Evolutionary conservation across 53 echinoderm and acorn worm genomes (phyloP), one percentile per base, ranked within the genome.

Genomic region (Hippasteria phrygiana): DNA sequence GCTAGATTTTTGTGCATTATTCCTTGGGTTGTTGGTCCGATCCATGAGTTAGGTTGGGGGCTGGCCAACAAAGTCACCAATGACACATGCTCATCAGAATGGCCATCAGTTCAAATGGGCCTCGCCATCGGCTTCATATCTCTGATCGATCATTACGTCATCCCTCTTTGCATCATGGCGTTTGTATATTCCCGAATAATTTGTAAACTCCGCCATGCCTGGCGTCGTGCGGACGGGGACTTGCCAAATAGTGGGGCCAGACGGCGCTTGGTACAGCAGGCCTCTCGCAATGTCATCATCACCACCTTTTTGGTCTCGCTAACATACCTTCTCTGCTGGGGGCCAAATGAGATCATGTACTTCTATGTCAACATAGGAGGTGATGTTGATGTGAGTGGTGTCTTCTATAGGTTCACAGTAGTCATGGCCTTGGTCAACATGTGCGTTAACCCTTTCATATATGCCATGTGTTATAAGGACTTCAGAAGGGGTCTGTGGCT

Each of bases 401-500:
- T 91, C 40, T 63, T 93, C 46, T 91, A 71, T 64, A 86, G 93
- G 22, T 42, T 89, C 16, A 94, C 96, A 12, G 93, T 96, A 12
- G 71, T 96, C 27, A 93, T 83, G 70, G 96, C 93, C 11, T 47
- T 94, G 39, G 93, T 93, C 71, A 96, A 96, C 56, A 96, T 96
- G 96, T 94, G 94, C 47, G 80, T 96, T 4, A 96, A 96, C 53
- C 96, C 96, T 2, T 94, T 96, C 20, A 93, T 96, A 13, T 96
- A 96, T 65, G 93, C 96, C 17, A 92, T 96, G 50, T 90, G 93
- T 56, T 96, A 93, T 59, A 91, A 94, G 18, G 94, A 94, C 37
- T 89, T 96, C 22, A 91, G 94, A 14, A 65, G 83, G 3, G 91
- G 92, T 35, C 40, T 95, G 27, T 79, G 79, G 79, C 5, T 62